Conservation (phyloP, 2,113 vertebrate species). For the Pandion haliaetus region DNA sequence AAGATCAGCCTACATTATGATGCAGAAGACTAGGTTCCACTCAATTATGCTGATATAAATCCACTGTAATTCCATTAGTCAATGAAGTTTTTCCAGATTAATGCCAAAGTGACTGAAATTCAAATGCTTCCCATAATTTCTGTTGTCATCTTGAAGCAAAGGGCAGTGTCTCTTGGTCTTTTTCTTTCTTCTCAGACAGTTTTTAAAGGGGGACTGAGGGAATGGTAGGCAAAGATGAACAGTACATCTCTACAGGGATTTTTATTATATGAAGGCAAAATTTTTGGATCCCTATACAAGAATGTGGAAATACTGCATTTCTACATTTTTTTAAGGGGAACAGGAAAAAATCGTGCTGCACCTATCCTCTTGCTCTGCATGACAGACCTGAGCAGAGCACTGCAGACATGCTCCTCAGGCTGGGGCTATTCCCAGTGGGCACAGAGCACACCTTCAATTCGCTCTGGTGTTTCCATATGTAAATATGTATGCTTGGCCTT, state of each 20-base stretch:
- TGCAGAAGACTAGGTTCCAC: background rate
- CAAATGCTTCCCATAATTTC: background rate
- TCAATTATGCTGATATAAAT: background rate
- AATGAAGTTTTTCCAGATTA: background rate
- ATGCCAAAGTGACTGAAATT: background rate
- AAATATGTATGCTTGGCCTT: background rate
- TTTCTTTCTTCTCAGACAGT: background rate
- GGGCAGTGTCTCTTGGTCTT: background rate
- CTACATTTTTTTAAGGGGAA: background rate
- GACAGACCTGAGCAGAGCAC: background rate
- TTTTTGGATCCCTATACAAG: background rate
- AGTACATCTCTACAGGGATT: background rate
- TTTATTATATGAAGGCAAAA: background rate
- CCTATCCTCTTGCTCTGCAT: background rate
- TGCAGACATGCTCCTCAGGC: background rate
- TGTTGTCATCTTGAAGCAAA: background rate
- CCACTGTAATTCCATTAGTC: constrained; percentile 2
- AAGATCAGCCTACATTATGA: background rate
- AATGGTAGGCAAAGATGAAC: background rate
- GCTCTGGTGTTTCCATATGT: background rate
- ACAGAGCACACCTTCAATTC: background rate
- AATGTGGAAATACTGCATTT: background rate
- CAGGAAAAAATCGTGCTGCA: background rate
- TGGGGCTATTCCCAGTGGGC: background rate
- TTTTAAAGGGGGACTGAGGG: background rate